Percentiles rank a stretch among this genome's conserved stretches.
These are phyloP conservation scores for Calidris pygmaea DNA, from an alignment of 2,113 vertebrate genomes.

Conservation along the genomic window DNA sequence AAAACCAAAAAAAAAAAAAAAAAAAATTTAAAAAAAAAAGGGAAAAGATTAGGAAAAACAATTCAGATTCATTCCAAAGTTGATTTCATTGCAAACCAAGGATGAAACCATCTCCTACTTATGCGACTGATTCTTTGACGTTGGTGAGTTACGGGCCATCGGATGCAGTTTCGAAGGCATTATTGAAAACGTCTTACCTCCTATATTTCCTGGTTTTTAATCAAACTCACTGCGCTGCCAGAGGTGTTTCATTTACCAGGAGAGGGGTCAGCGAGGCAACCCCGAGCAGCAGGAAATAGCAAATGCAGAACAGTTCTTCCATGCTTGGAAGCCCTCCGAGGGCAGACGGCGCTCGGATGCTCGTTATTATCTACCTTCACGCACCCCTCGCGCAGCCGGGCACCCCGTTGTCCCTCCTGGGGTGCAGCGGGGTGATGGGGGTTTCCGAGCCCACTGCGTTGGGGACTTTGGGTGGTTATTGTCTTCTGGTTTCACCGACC, in stretches of 20 bases:
- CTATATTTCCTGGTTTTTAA: slow-evolving; percentile 54
- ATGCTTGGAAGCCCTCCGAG: neutral
- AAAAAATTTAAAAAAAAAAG: neutral
- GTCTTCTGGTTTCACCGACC: neutral
- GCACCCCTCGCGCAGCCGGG: fast-evolving
- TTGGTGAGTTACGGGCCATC: neutral
- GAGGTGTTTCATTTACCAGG: slow-evolving; percentile 73
- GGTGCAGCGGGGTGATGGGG: fast-evolving
- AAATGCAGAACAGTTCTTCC: slow-evolving; percentile 44
- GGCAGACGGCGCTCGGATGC: neutral
- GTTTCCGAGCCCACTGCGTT: neutral
- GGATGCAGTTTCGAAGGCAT: neutral
- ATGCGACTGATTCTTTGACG: fast-evolving
- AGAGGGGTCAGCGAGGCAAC: slow-evolving; percentile 30
- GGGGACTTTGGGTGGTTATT: neutral
- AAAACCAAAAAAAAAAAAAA: neutral
- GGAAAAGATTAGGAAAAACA: neutral
- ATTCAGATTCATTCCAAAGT: neutral
- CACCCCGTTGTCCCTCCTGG: neutral
- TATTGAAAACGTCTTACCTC: slow-evolving; percentile 35
- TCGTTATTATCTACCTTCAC: neutral
- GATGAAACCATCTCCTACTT: neutral
- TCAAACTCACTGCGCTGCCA: slow-evolving; percentile 56
- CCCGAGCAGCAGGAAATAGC: slow-evolving; percentile 52
- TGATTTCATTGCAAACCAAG: neutral